Conservation (phyloP, 2,888 invertebrate species). For the Calliphora vomitoria region DNA sequence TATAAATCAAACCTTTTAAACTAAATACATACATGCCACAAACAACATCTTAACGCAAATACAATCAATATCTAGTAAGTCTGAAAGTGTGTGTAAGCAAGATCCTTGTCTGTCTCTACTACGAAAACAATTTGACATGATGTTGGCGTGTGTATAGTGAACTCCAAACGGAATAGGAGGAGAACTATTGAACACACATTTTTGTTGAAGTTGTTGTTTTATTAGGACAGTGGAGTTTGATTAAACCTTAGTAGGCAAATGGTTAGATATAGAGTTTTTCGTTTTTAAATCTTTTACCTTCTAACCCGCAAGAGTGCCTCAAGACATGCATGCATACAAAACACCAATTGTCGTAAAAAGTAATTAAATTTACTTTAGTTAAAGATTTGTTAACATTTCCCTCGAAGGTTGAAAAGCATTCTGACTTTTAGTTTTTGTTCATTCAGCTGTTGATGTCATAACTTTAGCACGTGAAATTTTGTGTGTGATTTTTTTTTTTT, state of each 20-base stretch:
- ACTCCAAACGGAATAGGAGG: not conserved
- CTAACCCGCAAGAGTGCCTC: too few relatives aligned
- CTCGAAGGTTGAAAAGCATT: too few relatives aligned
- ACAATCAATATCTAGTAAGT: slow-evolving; percentile 16
- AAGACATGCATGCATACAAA: too few relatives aligned
- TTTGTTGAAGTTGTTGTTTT: slow-evolving; percentile 14
- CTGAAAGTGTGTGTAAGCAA: not conserved
- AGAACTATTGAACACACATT: not conserved
- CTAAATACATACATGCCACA: slow-evolving; percentile 29
- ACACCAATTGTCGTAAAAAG: too few relatives aligned
- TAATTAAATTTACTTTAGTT: too few relatives aligned
- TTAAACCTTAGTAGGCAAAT: not conserved
- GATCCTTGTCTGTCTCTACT: slow-evolving; percentile 17
- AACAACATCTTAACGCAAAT: slow-evolving; percentile 14
- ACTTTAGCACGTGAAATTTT: too few relatives aligned
- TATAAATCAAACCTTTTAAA: slow-evolving; percentile 52
- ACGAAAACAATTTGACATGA: slow-evolving; percentile 61
- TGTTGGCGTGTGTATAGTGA: slow-evolving; percentile 41
- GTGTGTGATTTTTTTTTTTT: too few relatives aligned
- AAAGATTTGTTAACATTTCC: too few relatives aligned
- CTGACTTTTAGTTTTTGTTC: too few relatives aligned
- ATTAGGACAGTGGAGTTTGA: slow-evolving; percentile 15
- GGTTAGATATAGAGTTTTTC: too few relatives aligned
- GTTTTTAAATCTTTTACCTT: too few relatives aligned
- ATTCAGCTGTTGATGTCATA: too few relatives aligned